Conservation (phyloP, 2,888 invertebrate species). For the Protodeltote pygarga region DNA sequence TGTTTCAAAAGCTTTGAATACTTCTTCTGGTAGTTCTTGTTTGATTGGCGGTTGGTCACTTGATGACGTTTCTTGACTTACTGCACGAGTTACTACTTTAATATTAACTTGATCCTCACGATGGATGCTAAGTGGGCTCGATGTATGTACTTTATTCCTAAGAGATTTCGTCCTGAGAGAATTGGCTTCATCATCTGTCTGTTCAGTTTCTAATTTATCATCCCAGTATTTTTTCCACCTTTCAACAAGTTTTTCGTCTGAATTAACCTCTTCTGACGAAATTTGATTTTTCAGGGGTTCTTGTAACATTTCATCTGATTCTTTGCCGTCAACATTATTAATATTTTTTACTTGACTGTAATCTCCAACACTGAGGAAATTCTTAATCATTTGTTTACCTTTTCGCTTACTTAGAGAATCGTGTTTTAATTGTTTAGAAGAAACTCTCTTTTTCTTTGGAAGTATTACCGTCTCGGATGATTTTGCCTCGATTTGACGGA, state of each 20-base stretch:
- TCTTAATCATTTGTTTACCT: slow-evolving; percentile 77
- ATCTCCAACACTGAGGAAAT: slow-evolving; percentile 64
- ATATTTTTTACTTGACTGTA: slow-evolving; percentile 51
- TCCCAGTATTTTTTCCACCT: slow-evolving; percentile 83
- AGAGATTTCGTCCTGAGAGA: slow-evolving; percentile 33
- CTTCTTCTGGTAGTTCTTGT: slow-evolving; percentile 80
- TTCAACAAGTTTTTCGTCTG: slow-evolving; percentile 67
- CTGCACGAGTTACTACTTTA: slow-evolving; percentile 5
- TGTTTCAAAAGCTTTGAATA: slow-evolving; percentile 82
- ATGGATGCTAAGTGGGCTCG: not conserved
- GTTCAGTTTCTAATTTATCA: slow-evolving; percentile 68
- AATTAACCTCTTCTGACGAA: slow-evolving; percentile 33
- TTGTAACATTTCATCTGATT: slow-evolving; percentile 38
- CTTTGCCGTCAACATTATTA: slow-evolving; percentile 39
- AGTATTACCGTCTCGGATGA: slow-evolving; percentile 67
- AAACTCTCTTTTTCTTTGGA: slow-evolving; percentile 68
- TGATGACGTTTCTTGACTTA: not conserved
- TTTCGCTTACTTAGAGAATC: slow-evolving; percentile 80
- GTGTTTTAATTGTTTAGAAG: slow-evolving; percentile 70
- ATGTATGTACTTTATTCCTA: slow-evolving; percentile 12
- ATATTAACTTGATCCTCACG: slow-evolving; percentile 7
- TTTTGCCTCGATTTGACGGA: slow-evolving; percentile 77
- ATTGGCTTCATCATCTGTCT: slow-evolving; percentile 47
- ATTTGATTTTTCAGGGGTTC: slow-evolving; percentile 24
- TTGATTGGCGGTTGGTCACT: slow-evolving; percentile 51